Base-by-base conservation (phyloP, 2,888 invertebrate species). In the Carpatolechia fugitivella region DNA sequence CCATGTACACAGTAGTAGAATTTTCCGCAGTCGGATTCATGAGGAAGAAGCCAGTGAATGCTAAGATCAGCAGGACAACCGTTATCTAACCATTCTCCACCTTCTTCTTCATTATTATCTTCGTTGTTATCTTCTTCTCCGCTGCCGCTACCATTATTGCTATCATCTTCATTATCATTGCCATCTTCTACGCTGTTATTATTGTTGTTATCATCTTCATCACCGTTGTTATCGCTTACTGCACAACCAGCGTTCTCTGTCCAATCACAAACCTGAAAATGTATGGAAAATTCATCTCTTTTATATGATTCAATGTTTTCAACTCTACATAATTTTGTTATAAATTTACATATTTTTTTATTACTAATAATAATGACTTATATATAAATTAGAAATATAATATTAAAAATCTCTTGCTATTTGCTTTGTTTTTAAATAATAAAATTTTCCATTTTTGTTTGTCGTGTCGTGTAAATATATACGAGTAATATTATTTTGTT, bases 1-100 rank as follows among this genome's bases (percentile, higher is more conserved):
- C 77, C 77, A 3, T 58, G 29, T 0, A 59, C 60, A 54, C 70
- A 72, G 29, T 62, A 60, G 52, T 71, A 71, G 67, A 69, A 78
- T 35, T 65, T 64, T n/a, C 41, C 29, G 55, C 77, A 78, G 41
- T 70, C 56, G 0, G 33, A 55, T 35, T 70, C 69, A 11, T 76
- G 73, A 0, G 78, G 72, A 11, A 76, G 20, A 0, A 71, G 60
- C 0, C 58, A 55, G 8, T 68, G 53, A 3, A 67, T 38, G 7
- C 60, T n/a, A n/a, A 58, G 68, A 40, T 75, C 60, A 5, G 63
- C 58, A 1, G 76, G 75, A 48, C 75, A 75, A 0, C 74, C 73
- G 31, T 72, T 75, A 1, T 67, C 68, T 2, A 54, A 6, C n/a
- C 24, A n/a, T n/a, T 14, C 52, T 30, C 44, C 56, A 1, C 44